Base-by-base conservation (phyloP, 2,797 vertebrate genomes). In the Acridotheres tristis region DNA sequence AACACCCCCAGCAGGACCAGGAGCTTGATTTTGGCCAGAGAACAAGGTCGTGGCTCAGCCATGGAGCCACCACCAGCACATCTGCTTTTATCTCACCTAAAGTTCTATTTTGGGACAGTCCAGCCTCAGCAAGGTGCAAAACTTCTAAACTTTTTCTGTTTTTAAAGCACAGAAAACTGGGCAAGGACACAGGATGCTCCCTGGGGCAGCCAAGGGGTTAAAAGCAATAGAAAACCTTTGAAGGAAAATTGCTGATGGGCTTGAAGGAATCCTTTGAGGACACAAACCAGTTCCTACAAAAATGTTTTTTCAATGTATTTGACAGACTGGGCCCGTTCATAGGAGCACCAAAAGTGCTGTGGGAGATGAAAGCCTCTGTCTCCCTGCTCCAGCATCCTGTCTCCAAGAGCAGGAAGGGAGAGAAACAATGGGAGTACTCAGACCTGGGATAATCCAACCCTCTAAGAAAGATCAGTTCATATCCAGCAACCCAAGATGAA, bases 401-500 rank as follows among this genome's bases (percentile, higher is more conserved):
- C 88, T 85, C 85, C 3, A 0, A 45, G 67, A 80, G 74, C 75
- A 65, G 94, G 83, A 93, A 95, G 73, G 76, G 63, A 62, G 6
- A 26, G 25, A 66, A 93, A 91, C 87, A 94, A 82, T 32, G 68
- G 72, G 61, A 89, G 82, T 4, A 94, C 68, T 93, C 90, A 89
- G 80, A 38, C 55, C 29, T 0, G 9, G 92, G 66, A 82, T 93
- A 88, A 96, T 40, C 85, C 85, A 90, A 81, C 57, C 82, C 94
- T 88, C 93, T 80, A 75, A 89, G 89, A 94, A 93, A 95, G 86
- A 77, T 68, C 47, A 87, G 27, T 82, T 92, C 86, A 80, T 54
- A 80, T 43, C 77, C 93, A 95, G 89, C 90, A 93, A 34, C 15
- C 76, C 22, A 4, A 88, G 82, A 89, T 84, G 72, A 86, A 95